phyloP scores from a whole-genome alignment of 2,797 vertebrate species.

The Clarias platycephalus region DNA sequence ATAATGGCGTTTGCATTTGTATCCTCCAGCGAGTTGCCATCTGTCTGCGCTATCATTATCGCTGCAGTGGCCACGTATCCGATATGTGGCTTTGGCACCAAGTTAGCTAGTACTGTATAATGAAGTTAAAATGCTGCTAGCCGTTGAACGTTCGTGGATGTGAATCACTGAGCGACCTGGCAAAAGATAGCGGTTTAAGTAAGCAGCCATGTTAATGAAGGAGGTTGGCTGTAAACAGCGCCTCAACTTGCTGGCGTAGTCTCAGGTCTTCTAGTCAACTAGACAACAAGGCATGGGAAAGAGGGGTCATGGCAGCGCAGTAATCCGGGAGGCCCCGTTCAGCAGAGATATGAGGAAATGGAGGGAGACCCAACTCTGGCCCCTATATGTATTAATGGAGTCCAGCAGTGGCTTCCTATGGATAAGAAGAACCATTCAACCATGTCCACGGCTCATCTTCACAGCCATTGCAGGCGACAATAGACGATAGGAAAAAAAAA shows the following conservation, averaged over 20 bases:
- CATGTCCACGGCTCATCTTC: background rate
- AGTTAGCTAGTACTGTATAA: background rate
- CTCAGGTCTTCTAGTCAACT: background rate
- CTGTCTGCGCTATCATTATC: background rate
- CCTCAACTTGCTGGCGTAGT: background rate
- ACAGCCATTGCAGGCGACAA: background rate
- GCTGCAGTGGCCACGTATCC: background rate
- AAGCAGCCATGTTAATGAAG: background rate
- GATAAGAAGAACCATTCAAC: background rate
- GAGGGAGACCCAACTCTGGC: background rate
- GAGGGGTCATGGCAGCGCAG: constrained; percentile 10
- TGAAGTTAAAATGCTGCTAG: background rate
- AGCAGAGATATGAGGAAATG: background rate
- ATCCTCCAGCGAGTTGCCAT: too few species aligned
- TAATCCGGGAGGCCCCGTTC: constrained; percentile 20
- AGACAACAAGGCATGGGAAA: background rate
- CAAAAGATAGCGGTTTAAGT: background rate
- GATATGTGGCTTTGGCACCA: background rate
- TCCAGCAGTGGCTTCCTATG: background rate
- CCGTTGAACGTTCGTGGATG: background rate
- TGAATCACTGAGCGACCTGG: background rate
- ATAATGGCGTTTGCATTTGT: too few species aligned
- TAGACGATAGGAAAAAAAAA: too few species aligned
- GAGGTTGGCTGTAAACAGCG: background rate
- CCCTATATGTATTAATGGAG: background rate